These are phyloP conservation scores for Lasioglossum zephyrum DNA, from an alignment of 2,888 invertebrate genomes.

Conservation along the genomic window DNA sequence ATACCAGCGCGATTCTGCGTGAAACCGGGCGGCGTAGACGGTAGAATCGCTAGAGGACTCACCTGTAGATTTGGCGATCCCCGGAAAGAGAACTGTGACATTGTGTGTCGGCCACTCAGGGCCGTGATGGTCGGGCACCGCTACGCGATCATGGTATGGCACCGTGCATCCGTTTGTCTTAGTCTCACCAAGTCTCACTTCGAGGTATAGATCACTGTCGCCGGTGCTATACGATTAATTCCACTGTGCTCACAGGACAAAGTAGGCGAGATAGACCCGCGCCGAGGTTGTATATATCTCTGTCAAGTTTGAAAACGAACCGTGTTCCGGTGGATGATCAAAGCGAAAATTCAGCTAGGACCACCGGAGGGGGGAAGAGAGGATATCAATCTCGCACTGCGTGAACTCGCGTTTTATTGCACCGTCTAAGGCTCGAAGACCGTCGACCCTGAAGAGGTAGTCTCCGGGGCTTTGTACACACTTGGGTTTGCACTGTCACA, in stretches of 20 bases:
- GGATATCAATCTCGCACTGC: neutral
- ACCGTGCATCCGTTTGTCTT: slow-evolving; percentile 54
- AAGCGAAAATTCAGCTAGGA: neutral
- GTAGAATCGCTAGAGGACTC: slow-evolving; percentile 67
- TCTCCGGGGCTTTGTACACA: slow-evolving; percentile 49
- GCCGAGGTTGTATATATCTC: neutral
- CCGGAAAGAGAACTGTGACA: slow-evolving; percentile 89
- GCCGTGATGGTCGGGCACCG: slow-evolving; percentile 81
- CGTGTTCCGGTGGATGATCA: neutral
- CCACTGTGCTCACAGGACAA: slow-evolving; percentile 12
- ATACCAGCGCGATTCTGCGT: slow-evolving; percentile 4
- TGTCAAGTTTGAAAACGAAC: neutral
- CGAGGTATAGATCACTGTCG: neutral
- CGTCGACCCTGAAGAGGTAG: slow-evolving; percentile 45
- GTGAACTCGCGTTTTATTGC: slow-evolving; percentile 47
- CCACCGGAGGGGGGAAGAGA: neutral
- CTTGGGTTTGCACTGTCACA: slow-evolving; percentile 68
- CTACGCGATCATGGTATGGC: slow-evolving; percentile 82
- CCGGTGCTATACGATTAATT: neutral
- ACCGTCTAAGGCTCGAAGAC: slow-evolving; percentile 44
- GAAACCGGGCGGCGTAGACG: neutral
- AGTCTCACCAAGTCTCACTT: slow-evolving; percentile 46
- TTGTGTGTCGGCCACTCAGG: slow-evolving; percentile 86
- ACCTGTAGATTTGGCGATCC: slow-evolving; percentile 89
- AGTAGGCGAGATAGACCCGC: neutral